Conservation (phyloP, 2,113 vertebrate species). For the Mormyrus iriodes region DNA sequence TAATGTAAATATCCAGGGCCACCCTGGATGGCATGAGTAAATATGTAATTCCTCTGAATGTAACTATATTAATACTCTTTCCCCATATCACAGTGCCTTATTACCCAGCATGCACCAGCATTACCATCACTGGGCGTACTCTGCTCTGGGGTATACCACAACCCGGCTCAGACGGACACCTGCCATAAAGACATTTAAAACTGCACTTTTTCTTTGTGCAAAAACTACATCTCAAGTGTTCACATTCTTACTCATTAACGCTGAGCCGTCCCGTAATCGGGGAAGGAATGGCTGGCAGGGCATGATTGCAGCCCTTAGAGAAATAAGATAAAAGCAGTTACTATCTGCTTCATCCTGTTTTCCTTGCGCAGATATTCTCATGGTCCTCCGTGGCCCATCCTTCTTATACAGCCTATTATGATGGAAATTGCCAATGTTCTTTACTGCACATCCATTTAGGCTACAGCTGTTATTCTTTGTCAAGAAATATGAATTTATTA, state of each 20-base stretch:
- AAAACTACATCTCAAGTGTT: not conserved
- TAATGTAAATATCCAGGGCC: not conserved
- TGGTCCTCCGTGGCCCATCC: not conserved
- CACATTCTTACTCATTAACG: not conserved
- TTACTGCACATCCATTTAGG: not conserved
- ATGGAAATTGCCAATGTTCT: constrained; percentile 4
- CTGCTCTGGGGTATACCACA: not conserved
- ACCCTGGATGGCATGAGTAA: not conserved
- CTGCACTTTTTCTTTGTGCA: not conserved
- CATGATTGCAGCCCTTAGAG: constrained; percentile 4
- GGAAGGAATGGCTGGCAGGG: not conserved
- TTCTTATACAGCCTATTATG: constrained; percentile 10
- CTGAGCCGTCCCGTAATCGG: not conserved
- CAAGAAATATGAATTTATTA: not conserved
- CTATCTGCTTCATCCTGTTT: not conserved
- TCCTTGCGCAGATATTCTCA: not conserved
- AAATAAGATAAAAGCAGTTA: not conserved
- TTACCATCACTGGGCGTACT: not conserved
- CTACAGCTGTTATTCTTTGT: constrained; percentile 2
- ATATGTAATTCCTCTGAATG: not conserved
- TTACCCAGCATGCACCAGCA: constrained; percentile 8
- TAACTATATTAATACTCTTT: not conserved
- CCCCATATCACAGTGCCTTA: not conserved
- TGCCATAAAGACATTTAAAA: not conserved
- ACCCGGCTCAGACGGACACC: not conserved